Percentiles rank a stretch among this genome's conserved stretches.
Evolutionary conservation across 2,888 invertebrate species (phyloP).

Genomic region (Andrena fulva): DNA sequence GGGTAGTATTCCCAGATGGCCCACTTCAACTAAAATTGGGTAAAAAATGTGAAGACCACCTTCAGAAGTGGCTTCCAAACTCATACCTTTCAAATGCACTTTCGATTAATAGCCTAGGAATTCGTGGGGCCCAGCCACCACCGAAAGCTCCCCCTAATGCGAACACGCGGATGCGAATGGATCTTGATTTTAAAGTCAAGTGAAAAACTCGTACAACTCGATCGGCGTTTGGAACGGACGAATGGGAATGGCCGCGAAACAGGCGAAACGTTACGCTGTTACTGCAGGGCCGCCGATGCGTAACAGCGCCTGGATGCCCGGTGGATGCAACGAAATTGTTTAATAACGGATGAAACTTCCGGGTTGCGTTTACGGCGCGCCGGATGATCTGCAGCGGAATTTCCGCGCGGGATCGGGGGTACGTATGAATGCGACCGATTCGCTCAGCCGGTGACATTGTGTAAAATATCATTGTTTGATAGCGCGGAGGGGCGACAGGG

Average conservation of each 20-base stretch:
- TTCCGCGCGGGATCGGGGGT: constrained; percentile 61
- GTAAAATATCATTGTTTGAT: constrained; percentile 73
- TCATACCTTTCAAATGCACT: too few relatives aligned
- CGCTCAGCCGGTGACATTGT: constrained; percentile 76
- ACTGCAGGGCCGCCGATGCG: constrained; percentile 18
- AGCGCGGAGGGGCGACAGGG: constrained; percentile 23
- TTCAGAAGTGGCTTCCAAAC: too few relatives aligned
- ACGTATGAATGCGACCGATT: constrained; percentile 66
- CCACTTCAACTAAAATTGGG: too few relatives aligned
- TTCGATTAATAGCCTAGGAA: too few relatives aligned
- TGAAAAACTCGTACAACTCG: too few relatives aligned
- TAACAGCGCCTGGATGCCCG: constrained; percentile 34
- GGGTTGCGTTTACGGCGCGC: constrained; percentile 60
- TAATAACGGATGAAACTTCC: constrained; percentile 75
- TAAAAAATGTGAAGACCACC: too few relatives aligned
- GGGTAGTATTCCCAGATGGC: too few relatives aligned
- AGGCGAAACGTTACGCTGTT: constrained; percentile 5
- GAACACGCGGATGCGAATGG: too few relatives aligned
- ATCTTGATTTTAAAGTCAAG: too few relatives aligned
- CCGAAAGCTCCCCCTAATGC: too few relatives aligned
- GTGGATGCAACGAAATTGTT: constrained; percentile 66
- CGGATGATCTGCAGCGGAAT: constrained; percentile 71
- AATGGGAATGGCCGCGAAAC: neutral
- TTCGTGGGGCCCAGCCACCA: too few relatives aligned
- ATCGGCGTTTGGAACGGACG: too few relatives aligned